phyloP scores from a whole-genome alignment of 1,140 invertebrate species.

The Drosophila pandora region DNA sequence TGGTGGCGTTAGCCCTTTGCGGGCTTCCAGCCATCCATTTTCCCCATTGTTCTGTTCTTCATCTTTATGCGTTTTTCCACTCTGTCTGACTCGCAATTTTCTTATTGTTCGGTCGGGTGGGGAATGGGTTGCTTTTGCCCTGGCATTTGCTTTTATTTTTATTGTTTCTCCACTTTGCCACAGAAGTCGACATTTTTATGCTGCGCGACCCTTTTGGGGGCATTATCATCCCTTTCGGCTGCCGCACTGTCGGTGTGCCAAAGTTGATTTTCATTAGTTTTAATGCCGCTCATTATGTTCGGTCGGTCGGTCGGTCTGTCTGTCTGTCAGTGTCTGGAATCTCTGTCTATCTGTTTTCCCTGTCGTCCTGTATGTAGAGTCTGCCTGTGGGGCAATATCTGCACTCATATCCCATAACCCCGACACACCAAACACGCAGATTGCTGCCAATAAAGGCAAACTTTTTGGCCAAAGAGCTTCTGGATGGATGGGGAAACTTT shows the following conservation, averaged over 20 bases:
- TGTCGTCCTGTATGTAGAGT: not conserved
- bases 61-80: slow-evolving; percentile 73
- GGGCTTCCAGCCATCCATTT: slow-evolving; percentile 18
- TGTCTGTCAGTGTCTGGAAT: slow-evolving; percentile 37
- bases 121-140: slow-evolving; percentile 3
- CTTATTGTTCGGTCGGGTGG: slow-evolving; percentile 57
- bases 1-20: not conserved
- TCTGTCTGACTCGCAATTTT: slow-evolving; percentile 74
- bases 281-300: slow-evolving; percentile 77
- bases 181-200: slow-evolving; percentile 68
- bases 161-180: slow-evolving; percentile 55
- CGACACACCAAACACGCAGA: slow-evolving; percentile 31
- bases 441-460: slow-evolving; percentile 49
- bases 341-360: slow-evolving; percentile 27
- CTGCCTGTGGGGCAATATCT: slow-evolving; percentile 13
- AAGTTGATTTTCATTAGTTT: slow-evolving; percentile 82
- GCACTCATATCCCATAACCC: slow-evolving; percentile 1
- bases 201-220: slow-evolving; percentile 61
- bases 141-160: slow-evolving; percentile 72
- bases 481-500: slow-evolving; percentile 19
- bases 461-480: slow-evolving; percentile 32
- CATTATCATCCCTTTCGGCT: slow-evolving; percentile 13
- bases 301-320: not conserved
- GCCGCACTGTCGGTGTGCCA: slow-evolving; percentile 55
- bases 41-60: slow-evolving; percentile 56